phyloP scores from a whole-genome alignment of 2,888 invertebrate genomes.

The Xylota segnis region DNA sequence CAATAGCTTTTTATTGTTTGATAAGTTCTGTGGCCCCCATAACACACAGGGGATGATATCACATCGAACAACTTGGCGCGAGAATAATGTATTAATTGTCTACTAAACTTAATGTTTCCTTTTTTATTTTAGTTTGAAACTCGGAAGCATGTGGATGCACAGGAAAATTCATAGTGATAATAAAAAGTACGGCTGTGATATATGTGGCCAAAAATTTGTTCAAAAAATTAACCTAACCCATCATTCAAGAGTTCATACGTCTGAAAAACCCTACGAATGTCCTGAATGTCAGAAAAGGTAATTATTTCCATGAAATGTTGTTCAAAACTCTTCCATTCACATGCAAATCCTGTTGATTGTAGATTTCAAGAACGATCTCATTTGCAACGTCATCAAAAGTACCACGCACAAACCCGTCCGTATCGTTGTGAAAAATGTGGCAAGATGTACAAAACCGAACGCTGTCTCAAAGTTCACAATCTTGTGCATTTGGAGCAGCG shows the following conservation, averaged over 20 bases:
- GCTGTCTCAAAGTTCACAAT: constrained; percentile 86
- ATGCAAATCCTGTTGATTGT: neutral
- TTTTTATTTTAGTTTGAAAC: constrained; percentile 80
- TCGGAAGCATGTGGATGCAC: constrained; percentile 84
- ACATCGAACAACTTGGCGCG: no score
- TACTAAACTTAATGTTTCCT: neutral
- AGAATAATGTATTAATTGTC: no score
- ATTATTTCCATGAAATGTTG: constrained; percentile 1
- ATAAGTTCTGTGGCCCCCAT: no score
- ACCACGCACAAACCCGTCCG: constrained; percentile 83
- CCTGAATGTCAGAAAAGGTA: constrained; percentile 83
- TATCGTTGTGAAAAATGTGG: constrained; percentile 84
- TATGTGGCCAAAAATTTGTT: constrained; percentile 84
- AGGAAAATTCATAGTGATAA: constrained; percentile 84
- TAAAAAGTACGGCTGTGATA: constrained; percentile 84
- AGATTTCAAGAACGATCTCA: constrained; percentile 84
- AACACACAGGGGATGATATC: no score
- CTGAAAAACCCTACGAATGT: constrained; percentile 83
- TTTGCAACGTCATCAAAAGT: constrained; percentile 84
- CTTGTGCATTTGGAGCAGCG: constrained; percentile 86
- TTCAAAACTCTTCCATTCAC: neutral
- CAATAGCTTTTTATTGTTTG: no score
- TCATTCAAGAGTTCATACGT: constrained; percentile 83
- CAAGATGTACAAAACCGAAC: constrained; percentile 86
- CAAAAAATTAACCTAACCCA: constrained; percentile 84